Percentiles rank a stretch among this genome's conserved stretches.
Conservation (phyloP, 2,888 invertebrate genomes). For the Anoncus sp. region DNA sequence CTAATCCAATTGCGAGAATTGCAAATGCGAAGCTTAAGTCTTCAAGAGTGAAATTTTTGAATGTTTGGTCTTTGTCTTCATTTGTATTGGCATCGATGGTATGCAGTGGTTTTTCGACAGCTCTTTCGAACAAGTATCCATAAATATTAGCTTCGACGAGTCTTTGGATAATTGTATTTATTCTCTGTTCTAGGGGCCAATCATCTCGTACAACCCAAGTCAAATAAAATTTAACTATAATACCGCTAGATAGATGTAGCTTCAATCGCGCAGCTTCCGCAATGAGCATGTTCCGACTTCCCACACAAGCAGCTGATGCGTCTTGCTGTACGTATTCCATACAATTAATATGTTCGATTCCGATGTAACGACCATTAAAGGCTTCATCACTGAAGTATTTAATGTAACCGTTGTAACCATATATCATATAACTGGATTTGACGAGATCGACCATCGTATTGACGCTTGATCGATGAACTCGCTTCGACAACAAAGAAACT, state of each 20-base stretch:
- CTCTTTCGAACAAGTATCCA: background rate
- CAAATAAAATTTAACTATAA: background rate
- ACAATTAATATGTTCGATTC: background rate
- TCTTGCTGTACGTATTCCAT: background rate
- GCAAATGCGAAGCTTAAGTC: too few species aligned
- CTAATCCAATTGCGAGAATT: too few species aligned
- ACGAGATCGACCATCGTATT: conserved; percentile 16
- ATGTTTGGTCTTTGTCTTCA: too few species aligned
- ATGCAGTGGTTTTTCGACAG: background rate
- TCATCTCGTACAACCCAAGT: conserved; percentile 16
- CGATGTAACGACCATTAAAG: conserved; percentile 1
- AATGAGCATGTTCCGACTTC: background rate
- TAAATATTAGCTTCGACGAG: background rate
- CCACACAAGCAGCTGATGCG: conserved; percentile 8
- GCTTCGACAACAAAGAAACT: background rate
- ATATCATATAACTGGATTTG: conserved; percentile 8
- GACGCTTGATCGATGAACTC: background rate
- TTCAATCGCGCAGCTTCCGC: background rate
- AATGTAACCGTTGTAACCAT: background rate
- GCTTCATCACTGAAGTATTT: conserved; percentile 1
- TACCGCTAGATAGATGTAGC: conserved; percentile 1
- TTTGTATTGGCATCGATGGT: background rate
- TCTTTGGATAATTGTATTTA: background rate
- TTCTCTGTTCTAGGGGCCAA: conserved; percentile 28
- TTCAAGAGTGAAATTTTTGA: too few species aligned